Percentiles rank a stretch among this genome's conserved stretches.
These are phyloP conservation scores for zebrafish (Danio rerio) DNA, from an alignment of 2,113 vertebrate genomes.

Conservation along the genomic window GRCz12tu NC_133176.1:52842501-52843000, in stretches of 20 bases:
- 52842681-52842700: neutral
- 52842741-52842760: no score
- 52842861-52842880: constrained; percentile 78
- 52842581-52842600: constrained; percentile 92
- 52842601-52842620: constrained; percentile 85
- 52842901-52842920: constrained; percentile 64
- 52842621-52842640: constrained; percentile 81
- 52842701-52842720: no score
- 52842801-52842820: constrained; percentile 84
- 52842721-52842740: no score
- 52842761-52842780: constrained; percentile 64
- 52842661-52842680: constrained; percentile 57
- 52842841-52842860: constrained; percentile 78
- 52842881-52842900: constrained; percentile 73
- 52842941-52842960: constrained; percentile 79
- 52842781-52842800: constrained; percentile 81
- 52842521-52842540: neutral
- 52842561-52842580: constrained; percentile 85
- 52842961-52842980: constrained; percentile 83
- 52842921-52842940: neutral
- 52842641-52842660: constrained; percentile 83
- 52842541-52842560: no score
- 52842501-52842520: neutral
- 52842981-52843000: constrained; percentile 52
- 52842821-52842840: constrained; percentile 80